These are phyloP conservation scores for Hypomecis atomaria DNA, from an alignment of 2,888 invertebrate species.

Conservation along the genomic window DNA sequence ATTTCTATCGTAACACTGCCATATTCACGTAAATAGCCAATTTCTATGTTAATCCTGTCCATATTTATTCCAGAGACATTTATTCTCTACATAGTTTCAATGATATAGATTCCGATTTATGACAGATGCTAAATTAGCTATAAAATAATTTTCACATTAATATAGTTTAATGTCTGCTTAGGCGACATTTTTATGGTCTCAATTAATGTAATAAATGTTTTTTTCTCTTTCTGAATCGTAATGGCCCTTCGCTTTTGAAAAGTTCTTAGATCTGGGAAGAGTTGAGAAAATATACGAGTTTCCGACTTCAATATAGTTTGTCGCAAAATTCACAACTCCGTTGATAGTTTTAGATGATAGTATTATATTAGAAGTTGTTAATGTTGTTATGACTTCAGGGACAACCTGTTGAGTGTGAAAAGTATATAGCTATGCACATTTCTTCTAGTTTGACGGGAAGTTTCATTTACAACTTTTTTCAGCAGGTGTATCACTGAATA, in stretches of 20 bases:
- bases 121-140: conserved; percentile 17
- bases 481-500: not conserved
- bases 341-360: conserved; percentile 29
- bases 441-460: conserved; percentile 2
- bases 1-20: not conserved
- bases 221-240: conserved; percentile 10
- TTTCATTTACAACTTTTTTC: conserved; percentile 13
- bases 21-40: not conserved
- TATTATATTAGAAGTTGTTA: conserved; percentile 26
- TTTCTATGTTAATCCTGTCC: conserved; percentile 4
- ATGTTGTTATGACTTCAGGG: conserved; percentile 9
- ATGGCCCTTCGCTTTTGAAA: conserved; percentile 18
- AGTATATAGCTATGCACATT: conserved; percentile 2
- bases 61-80: conserved; percentile 3
- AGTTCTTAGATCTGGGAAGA: conserved; percentile 9
- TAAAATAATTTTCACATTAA: conserved; percentile 27
- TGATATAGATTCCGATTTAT: conserved; percentile 12
- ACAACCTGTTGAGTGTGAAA: conserved; percentile 24
- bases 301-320: conserved; percentile 17
- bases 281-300: conserved; percentile 13
- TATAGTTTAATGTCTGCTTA: conserved; percentile 20
- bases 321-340: conserved; percentile 18
- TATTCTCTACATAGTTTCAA: conserved; percentile 13
- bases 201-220: conserved; percentile 25
- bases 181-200: conserved; percentile 25